phyloP scores from a whole-genome alignment of 2,113 vertebrate species.

The Hypomesus transpacificus region DNA sequence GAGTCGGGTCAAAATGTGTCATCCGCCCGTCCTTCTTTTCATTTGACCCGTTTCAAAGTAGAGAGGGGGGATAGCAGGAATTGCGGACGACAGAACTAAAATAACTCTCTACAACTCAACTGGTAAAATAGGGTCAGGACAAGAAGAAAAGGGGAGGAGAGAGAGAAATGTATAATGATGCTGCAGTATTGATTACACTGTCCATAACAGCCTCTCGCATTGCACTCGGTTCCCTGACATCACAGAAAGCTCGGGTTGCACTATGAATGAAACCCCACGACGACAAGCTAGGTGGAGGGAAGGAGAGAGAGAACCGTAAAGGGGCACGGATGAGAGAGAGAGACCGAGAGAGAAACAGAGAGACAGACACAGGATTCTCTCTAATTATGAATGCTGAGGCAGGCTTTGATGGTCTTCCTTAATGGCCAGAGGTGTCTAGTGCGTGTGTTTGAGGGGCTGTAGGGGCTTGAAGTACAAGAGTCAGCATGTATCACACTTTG shows the following conservation, averaged over 20 bases:
- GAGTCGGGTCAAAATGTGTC: neutral
- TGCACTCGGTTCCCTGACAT: constrained; percentile 15
- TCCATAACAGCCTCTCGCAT: constrained; percentile 42
- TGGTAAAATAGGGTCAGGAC: neutral
- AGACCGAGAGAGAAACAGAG: neutral
- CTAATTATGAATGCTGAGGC: too few relatives aligned
- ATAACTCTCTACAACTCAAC: too few relatives aligned
- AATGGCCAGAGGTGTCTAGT: too few relatives aligned
- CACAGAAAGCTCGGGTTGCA: constrained; percentile 37
- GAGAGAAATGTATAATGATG: neutral
- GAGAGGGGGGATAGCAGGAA: too few relatives aligned
- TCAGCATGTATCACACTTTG: too few relatives aligned
- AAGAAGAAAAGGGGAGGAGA: neutral
- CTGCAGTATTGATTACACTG: constrained; percentile 42
- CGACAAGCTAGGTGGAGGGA: constrained; percentile 3
- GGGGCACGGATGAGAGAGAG: neutral
- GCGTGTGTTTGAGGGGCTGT: too few relatives aligned
- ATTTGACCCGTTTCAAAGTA: too few relatives aligned
- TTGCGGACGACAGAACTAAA: too few relatives aligned
- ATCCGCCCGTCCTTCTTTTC: too few relatives aligned
- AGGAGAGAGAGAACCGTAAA: constrained; percentile 7
- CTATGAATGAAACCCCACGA: constrained; percentile 36
- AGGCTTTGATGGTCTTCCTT: too few relatives aligned
- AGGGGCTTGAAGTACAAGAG: too few relatives aligned
- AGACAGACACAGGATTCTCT: neutral